A percentile compares a stretch with the other conserved stretches of the same genome.
phyloP scores from a whole-genome alignment of 35 echinoderm and acorn worm species.

The Strongylocentrotus purpuratus region DNA sequence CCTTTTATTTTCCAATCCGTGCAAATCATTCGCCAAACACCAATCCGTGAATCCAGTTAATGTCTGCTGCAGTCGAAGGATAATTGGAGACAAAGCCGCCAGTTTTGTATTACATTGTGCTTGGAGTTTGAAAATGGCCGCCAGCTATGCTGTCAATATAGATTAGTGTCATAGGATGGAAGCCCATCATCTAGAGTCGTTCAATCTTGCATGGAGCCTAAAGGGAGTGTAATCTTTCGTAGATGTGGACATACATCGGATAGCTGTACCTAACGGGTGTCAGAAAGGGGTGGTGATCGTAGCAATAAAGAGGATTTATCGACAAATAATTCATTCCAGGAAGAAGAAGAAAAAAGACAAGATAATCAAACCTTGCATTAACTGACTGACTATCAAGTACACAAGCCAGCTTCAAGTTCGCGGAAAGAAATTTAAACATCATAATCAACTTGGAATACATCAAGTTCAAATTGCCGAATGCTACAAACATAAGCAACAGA shows the following conservation, averaged over 20 bases:
- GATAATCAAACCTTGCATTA: no score
- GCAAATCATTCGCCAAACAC: neutral
- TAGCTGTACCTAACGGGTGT: neutral
- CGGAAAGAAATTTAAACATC: no score
- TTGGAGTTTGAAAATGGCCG: neutral
- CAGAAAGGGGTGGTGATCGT: neutral
- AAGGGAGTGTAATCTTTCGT: neutral
- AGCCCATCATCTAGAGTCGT: neutral
- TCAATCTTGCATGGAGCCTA: neutral
- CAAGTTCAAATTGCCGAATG: no score
- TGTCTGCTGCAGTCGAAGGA: neutral
- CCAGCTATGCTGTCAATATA: neutral
- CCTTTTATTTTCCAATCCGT: neutral
- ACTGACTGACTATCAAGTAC: no score
- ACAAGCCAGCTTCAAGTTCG: no score
- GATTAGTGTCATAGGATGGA: neutral
- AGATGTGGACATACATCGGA: neutral
- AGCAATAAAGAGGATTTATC: neutral
- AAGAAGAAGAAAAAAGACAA: no score
- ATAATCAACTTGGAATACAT: no score
- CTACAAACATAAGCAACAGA: no score
- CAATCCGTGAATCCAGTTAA: neutral
- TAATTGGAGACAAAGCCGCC: neutral
- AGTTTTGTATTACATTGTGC: neutral
- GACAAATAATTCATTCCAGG: no score